Conservation (phyloP, 1,140 invertebrate species). For the Euglossa dilemma region DNA sequence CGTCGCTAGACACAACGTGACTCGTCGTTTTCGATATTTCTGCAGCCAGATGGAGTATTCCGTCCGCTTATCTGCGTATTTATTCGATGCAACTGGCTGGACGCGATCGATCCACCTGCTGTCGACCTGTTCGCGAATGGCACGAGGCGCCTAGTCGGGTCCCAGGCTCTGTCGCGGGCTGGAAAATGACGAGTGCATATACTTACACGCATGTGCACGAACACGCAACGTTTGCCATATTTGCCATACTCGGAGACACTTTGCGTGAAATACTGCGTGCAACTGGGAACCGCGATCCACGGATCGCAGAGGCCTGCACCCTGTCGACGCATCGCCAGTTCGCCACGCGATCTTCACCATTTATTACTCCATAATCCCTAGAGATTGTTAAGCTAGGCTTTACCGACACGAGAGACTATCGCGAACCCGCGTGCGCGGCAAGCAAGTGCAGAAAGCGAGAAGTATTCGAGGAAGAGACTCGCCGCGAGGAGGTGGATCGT, state of each 20-base stretch:
- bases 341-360: conserved; percentile 9
- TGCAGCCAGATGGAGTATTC: background rate
- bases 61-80: background rate
- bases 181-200: conserved; percentile 1
- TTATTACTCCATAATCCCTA: conserved; percentile 30
- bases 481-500: background rate
- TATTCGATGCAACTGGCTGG: background rate
- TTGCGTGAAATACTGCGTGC: background rate
- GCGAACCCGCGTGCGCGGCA: background rate
- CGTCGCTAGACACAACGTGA: conserved; percentile 7
- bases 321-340: background rate
- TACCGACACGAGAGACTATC: background rate
- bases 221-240: conserved; percentile 39
- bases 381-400: conserved; percentile 1
- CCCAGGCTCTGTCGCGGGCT: background rate
- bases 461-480: conserved; percentile 21
- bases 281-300: background rate
- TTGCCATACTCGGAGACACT: conserved; percentile 43
- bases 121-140: background rate
- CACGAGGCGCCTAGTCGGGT: background rate
- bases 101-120: background rate
- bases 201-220: background rate
- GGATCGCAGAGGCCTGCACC: background rate
- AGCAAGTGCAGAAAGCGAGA: background rate
- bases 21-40: background rate